These are phyloP conservation scores for Schizothorax lantsangensis DNA, from an alignment of 2,797 vertebrate species.

Conservation along the genomic window DNA sequence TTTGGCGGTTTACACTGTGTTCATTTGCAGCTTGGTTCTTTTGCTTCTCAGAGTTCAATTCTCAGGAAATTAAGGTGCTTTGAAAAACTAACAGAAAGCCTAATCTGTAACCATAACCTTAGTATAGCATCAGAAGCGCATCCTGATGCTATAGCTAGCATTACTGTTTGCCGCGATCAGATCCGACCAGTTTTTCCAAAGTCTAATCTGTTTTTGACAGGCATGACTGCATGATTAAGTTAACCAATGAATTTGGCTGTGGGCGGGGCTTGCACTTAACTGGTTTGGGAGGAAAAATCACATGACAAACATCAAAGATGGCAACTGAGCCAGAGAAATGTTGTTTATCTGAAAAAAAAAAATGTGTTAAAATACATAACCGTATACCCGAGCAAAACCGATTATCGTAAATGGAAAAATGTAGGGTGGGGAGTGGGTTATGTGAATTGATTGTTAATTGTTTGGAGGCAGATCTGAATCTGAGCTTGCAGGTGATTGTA, in stretches of 20 bases:
- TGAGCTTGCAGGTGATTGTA: neutral
- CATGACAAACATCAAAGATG: neutral
- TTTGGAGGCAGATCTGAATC: neutral
- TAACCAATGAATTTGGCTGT: neutral
- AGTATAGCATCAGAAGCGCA: neutral
- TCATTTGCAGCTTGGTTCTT: no score
- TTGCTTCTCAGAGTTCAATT: no score
- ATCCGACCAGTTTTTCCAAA: neutral
- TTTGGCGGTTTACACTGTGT: no score
- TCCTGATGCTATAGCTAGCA: neutral
- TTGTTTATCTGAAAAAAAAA: neutral
- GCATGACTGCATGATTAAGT: neutral
- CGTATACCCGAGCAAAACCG: neutral
- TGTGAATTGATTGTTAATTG: neutral
- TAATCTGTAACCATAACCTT: neutral
- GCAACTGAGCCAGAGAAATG: neutral
- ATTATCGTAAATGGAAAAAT: neutral
- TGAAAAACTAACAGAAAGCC: no score
- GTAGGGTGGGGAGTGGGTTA: neutral
- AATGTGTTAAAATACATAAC: neutral
- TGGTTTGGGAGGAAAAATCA: neutral
- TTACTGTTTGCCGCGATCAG: neutral
- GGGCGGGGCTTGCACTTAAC: neutral
- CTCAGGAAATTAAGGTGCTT: no score
- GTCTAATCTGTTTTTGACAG: neutral